Evolutionary conservation across 1,140 invertebrate species (phyloP).

Genomic region (Drosophila carrolli): DNA sequence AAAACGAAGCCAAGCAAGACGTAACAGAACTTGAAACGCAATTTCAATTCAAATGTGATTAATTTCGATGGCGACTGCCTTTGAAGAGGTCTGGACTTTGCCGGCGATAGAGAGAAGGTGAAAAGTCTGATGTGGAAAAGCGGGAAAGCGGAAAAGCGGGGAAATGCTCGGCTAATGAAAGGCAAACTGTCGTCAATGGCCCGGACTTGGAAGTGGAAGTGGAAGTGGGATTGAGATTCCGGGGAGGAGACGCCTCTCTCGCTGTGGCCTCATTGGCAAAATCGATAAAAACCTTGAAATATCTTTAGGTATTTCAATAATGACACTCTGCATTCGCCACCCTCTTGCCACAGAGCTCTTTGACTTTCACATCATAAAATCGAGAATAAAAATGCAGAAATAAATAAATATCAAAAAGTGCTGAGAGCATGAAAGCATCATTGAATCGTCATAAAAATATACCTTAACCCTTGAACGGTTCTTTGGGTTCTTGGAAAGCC

Average conservation of each 20-base stretch:
- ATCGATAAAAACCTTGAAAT: constrained; percentile 73
- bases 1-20: constrained; percentile 23
- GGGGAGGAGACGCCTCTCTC: constrained; percentile 10
- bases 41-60: constrained; percentile 77
- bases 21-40: constrained; percentile 52
- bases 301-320: constrained; percentile 52
- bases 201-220: constrained; percentile 7
- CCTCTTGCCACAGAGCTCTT: not conserved
- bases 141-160: not conserved
- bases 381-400: constrained; percentile 28
- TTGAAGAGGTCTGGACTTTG: constrained; percentile 52
- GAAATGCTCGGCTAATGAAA: constrained; percentile 31
- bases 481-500: too few species aligned
- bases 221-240: constrained; percentile 8
- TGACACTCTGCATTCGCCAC: constrained; percentile 38
- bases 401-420: constrained; percentile 21
- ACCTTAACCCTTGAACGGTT: constrained; percentile 3
- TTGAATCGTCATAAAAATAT: constrained; percentile 3
- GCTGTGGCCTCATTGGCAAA: constrained; percentile 48
- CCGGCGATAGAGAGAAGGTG: constrained; percentile 1
- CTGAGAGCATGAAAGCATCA: not conserved
- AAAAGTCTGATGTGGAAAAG: not conserved
- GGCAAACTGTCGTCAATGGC: constrained; percentile 27
- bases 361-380: constrained; percentile 22
- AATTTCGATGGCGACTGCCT: constrained; percentile 65